phyloP scores from a whole-genome alignment of 2,113 vertebrate species.

The Nerophis lumbriciformis region DNA sequence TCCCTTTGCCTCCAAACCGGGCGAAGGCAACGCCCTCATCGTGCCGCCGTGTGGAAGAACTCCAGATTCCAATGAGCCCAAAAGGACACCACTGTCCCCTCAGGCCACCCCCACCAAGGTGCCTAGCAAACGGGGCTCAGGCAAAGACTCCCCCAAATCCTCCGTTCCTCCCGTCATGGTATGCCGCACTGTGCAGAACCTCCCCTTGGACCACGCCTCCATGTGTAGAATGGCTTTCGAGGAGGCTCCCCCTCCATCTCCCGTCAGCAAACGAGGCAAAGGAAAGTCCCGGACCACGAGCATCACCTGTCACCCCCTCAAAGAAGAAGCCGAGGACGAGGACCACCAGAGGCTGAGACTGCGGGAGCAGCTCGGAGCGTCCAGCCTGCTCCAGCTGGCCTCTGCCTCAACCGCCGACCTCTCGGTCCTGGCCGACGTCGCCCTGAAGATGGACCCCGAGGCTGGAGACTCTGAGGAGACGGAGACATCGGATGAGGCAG shows the following conservation, averaged over 20 bases:
- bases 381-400: constrained; percentile 73
- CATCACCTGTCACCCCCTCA: constrained; percentile 51
- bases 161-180: constrained; percentile 54
- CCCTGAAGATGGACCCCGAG: constrained; percentile 78
- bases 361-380: constrained; percentile 71
- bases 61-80: constrained; percentile 56
- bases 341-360: constrained; percentile 58
- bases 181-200: constrained; percentile 83
- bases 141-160: constrained; percentile 60
- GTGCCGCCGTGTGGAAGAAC: constrained; percentile 60
- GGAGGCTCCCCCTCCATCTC: constrained; percentile 48
- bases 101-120: constrained; percentile 50
- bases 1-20: constrained; percentile 74
- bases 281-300: constrained; percentile 59
- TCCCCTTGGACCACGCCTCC: constrained; percentile 84
- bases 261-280: constrained; percentile 54
- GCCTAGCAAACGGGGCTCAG: constrained; percentile 50
- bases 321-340: constrained; percentile 70
- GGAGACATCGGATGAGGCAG: constrained; percentile 78
- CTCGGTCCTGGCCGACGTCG: constrained; percentile 78
- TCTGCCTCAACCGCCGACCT: constrained; percentile 70
- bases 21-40: constrained; percentile 64
- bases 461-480: constrained; percentile 76
- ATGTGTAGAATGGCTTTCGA: constrained; percentile 78
- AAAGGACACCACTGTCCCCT: constrained; percentile 45